phyloP scores from a whole-genome alignment of 2,888 invertebrate species.

The Callyntrura sp. region DNA sequence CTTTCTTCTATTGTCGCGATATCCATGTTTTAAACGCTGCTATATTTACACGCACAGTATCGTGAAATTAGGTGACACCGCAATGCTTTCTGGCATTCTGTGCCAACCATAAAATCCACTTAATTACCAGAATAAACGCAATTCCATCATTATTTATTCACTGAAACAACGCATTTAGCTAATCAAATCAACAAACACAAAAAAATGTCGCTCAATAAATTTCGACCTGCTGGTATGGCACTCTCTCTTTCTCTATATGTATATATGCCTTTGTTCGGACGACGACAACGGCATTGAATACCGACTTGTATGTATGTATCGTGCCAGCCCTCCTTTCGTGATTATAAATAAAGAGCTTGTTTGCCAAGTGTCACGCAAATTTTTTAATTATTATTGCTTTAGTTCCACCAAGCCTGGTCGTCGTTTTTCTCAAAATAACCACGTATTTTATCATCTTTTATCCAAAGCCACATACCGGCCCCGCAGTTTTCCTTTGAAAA shows the following conservation, averaged over 20 bases:
- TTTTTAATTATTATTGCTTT: slow-evolving; percentile 23
- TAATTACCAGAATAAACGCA: slow-evolving; percentile 72
- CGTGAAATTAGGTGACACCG: background rate
- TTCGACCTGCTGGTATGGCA: background rate
- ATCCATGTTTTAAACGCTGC: too few relatives aligned
- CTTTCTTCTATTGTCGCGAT: background rate
- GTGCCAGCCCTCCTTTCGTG: background rate
- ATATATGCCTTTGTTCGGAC: too few relatives aligned
- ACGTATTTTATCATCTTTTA: background rate
- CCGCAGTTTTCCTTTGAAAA: too few relatives aligned
- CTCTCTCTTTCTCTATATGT: background rate
- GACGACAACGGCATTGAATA: too few relatives aligned
- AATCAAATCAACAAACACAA: slow-evolving; percentile 46
- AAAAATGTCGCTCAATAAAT: background rate
- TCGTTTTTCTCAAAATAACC: background rate
- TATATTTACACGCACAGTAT: background rate
- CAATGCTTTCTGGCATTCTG: background rate
- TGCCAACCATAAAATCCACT: slow-evolving; percentile 41
- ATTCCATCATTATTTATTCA: slow-evolving; percentile 68
- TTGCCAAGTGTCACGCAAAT: slow-evolving; percentile 21
- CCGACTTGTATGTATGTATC: too few relatives aligned
- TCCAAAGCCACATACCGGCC: too few relatives aligned
- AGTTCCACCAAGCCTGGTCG: background rate
- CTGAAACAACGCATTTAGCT: slow-evolving; percentile 32
- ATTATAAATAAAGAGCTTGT: slow-evolving; percentile 34